Evolutionary conservation across 2,113 vertebrate genomes (phyloP), one percentile per base, ranked within the genome.

Genomic region (Platichthys flesus): DNA sequence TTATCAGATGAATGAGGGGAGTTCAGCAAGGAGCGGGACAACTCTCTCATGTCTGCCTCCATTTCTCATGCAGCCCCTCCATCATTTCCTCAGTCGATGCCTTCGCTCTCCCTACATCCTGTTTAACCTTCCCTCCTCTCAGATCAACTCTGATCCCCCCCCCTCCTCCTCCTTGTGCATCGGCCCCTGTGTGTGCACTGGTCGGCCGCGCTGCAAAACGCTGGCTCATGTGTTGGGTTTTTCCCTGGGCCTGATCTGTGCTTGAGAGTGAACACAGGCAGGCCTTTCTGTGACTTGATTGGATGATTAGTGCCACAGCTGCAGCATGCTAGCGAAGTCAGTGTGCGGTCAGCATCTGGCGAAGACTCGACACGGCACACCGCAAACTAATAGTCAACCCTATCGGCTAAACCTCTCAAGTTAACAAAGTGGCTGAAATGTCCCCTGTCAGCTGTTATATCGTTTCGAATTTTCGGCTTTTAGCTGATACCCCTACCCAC

Each of bases 1-100:
- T 85, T 90, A 93, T 93, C 90, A 91, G 89, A 92, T 90, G 79
- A 84, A 89, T 77, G 73, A 82, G 61, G 76, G 87, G 78, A 85
- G 83, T 84, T 71, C 65, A 62, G 74, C 71, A 74, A 79, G 77
- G 78, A 88, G 76, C 82, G 74, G 82, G 78, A 51, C 71, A 74
- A 90, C 87, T 89, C 82, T 73, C 63, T 76, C 78, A 85, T 85
- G 67, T 64, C 63, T 71, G 78, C 64, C 18, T 70, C 69, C 78
- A 69, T 84, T 82, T 76, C 63, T 88, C 80, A 73, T 65, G 67
- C 49, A 21, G 78, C 65, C 60, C 62, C 65, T 71, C 83, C 79
- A 77, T 86, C 71, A 59, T 80, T 83, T 82, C 79, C 78, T 81
- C 76, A 79, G 63, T 45, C 26, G 71, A 67, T 63, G 42, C 49